A percentile compares a stretch with the other conserved stretches of the same genome.
phyloP scores from a whole-genome alignment of 2,888 invertebrate species.

The Rhopalosiphum nymphaeae region DNA sequence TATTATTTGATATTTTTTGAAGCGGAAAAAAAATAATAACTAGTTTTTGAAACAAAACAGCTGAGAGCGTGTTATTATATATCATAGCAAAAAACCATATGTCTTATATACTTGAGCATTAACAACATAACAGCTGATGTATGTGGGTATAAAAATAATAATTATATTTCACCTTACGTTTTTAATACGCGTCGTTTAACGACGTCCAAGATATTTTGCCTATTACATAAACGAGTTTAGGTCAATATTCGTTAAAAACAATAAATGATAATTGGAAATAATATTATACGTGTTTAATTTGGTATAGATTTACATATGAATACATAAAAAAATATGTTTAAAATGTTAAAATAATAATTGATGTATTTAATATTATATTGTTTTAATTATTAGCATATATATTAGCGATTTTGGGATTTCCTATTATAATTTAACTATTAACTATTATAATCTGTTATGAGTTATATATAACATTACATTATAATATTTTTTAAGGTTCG shows the following conservation, averaged over 20 bases:
- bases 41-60: background rate
- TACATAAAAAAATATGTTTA: too few relatives aligned
- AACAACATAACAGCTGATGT: background rate
- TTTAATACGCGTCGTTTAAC: background rate
- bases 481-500: background rate
- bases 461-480: background rate
- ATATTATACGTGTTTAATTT: background rate
- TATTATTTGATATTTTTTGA: background rate
- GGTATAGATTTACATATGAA: too few relatives aligned
- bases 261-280: background rate
- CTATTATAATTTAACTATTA: background rate
- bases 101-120: background rate
- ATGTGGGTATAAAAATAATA: background rate
- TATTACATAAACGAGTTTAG: background rate
- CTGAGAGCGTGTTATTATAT: background rate
- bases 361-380: background rate
- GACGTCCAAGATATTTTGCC: background rate
- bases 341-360: background rate
- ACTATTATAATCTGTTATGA: background rate
- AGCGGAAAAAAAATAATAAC: conserved; percentile 1
- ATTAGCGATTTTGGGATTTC: background rate
- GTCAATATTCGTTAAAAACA: background rate
- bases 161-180: background rate
- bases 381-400: background rate
- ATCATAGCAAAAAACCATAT: background rate